These are phyloP conservation scores for Ectemnius continuus DNA, from an alignment of 2,888 invertebrate species.

Conservation along the genomic window DNA sequence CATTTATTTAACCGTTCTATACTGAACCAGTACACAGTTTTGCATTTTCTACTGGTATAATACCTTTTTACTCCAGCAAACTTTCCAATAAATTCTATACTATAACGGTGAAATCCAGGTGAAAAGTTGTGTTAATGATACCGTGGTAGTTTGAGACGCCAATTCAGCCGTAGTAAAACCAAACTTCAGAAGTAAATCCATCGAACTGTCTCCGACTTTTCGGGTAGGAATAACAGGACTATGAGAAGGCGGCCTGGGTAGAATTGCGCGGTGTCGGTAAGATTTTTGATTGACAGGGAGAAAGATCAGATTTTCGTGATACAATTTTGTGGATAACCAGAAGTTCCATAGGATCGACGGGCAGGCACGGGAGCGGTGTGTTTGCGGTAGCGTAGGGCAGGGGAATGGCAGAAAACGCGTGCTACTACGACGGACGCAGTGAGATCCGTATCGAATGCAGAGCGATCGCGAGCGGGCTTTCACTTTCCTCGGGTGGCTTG, in stretches of 20 bases:
- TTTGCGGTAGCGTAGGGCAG: constrained; percentile 4
- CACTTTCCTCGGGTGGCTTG: constrained; percentile 56
- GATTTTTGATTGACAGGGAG: too few relatives aligned
- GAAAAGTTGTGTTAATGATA: background rate
- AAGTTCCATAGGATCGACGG: background rate
- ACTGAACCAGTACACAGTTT: constrained; percentile 29
- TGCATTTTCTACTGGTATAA: constrained; percentile 35
- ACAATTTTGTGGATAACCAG: too few relatives aligned
- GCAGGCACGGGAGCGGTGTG: background rate
- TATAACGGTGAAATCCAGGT: background rate
- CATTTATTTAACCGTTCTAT: background rate
- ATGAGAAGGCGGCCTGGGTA: background rate
- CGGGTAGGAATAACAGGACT: background rate
- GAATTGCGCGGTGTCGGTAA: background rate
- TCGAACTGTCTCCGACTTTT: background rate
- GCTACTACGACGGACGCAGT: constrained; percentile 34
- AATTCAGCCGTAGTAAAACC: background rate
- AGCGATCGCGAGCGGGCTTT: constrained; percentile 53
- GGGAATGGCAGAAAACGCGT: constrained; percentile 30
- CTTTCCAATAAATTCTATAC: background rate
- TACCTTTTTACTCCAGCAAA: background rate
- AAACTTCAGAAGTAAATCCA: background rate
- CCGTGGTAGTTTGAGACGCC: background rate
- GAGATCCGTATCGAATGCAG: constrained; percentile 47
- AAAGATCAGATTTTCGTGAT: too few relatives aligned